A percentile compares a stretch with the other conserved stretches of the same genome.
Conservation (phyloP, 1,140 invertebrate genomes). For the Heliconius hermathena region DNA sequence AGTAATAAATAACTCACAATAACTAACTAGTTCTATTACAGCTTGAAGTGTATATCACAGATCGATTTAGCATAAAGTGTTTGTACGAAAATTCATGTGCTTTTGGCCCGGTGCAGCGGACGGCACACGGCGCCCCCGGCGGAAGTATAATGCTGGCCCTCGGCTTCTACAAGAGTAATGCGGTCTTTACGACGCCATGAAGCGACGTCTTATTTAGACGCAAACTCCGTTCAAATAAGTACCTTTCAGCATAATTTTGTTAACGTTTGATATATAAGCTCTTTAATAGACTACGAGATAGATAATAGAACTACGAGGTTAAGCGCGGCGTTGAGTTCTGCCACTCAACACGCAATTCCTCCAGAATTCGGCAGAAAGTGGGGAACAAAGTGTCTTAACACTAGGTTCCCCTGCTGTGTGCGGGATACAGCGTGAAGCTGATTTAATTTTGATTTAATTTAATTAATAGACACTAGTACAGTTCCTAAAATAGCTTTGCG, state of each 20-base stretch:
- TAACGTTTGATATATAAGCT: neutral
- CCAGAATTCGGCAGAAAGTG: no score
- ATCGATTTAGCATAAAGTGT: slow-evolving; percentile 21
- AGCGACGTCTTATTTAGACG: slow-evolving; percentile 76
- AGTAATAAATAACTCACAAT: slow-evolving; percentile 10
- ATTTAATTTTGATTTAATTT: no score
- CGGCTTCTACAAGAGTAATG: slow-evolving; percentile 71
- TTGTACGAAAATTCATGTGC: slow-evolving; percentile 41
- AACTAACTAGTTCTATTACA: slow-evolving; percentile 15
- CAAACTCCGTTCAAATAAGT: slow-evolving; percentile 71
- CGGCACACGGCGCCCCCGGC: slow-evolving; percentile 31
- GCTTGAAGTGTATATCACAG: slow-evolving; percentile 21
- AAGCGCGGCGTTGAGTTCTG: no score
- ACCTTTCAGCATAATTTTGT: slow-evolving; percentile 68
- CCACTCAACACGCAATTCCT: no score
- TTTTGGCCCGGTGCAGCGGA: slow-evolving; percentile 35
- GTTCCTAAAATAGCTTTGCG: neutral
- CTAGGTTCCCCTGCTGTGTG: no score
- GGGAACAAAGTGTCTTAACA: no score
- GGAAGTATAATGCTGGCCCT: slow-evolving; percentile 53
- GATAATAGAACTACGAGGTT: no score
- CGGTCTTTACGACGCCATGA: slow-evolving; percentile 63
- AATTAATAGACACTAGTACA: no score
- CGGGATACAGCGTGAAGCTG: no score
- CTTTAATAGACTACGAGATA: no score